Evolutionary conservation across 2,797 vertebrate species (phyloP).

Genomic region (Tokudaia tokunoshimensis): DNA sequence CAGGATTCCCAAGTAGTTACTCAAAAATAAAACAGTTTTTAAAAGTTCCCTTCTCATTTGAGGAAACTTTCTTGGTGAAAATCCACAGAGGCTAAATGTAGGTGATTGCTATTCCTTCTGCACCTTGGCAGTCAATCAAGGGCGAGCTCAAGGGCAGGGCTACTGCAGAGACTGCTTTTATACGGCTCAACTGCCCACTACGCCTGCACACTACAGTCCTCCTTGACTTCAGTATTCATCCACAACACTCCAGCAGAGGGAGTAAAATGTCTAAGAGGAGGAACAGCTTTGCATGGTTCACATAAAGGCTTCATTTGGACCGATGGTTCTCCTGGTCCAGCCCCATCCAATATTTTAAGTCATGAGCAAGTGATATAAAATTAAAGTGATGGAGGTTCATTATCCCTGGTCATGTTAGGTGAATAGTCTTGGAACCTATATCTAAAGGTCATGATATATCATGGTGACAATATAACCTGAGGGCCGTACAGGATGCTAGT

Average conservation of each 20-base stretch:
- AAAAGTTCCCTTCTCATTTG: not conserved
- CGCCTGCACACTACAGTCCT: not conserved
- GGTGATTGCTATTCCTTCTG: not conserved
- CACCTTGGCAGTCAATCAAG: not conserved
- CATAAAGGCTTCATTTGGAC: not conserved
- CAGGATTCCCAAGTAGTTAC: no score
- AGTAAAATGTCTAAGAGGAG: not conserved
- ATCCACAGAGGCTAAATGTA: not conserved
- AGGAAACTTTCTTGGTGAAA: not conserved
- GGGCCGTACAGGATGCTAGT: not conserved
- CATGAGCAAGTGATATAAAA: not conserved
- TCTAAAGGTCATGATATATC: not conserved
- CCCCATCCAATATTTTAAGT: not conserved
- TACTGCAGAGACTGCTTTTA: not conserved
- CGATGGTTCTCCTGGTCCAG: not conserved
- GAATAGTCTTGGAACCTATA: not conserved
- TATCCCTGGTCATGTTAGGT: not conserved
- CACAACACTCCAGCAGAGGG: not conserved
- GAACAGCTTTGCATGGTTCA: not conserved
- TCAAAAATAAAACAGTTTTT: not conserved
- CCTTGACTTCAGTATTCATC: not conserved
- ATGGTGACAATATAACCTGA: not conserved
- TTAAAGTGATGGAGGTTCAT: not conserved
- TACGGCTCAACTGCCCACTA: not conserved
- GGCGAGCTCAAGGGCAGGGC: not conserved